Evolutionary conservation across 2,113 vertebrate species (phyloP).

Genomic region (Chiloscyllium plagiosum): DNA sequence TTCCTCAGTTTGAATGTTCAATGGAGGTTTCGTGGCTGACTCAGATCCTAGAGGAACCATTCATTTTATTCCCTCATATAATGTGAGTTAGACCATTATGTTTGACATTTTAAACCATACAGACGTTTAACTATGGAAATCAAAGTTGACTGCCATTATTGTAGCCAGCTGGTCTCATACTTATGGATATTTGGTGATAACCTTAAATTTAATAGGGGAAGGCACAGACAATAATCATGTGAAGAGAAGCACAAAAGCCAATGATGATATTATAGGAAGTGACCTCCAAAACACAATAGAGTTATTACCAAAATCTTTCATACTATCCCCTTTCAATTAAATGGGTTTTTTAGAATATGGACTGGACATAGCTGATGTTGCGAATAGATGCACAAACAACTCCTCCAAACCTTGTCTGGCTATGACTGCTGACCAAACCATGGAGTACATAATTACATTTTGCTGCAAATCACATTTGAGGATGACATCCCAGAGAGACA

Average conservation of each 20-base stretch:
- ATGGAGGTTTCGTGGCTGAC: background rate
- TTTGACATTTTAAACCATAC: conserved; percentile 16
- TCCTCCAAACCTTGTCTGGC: no score
- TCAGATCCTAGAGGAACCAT: background rate
- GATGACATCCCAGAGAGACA: no score
- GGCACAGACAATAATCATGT: background rate
- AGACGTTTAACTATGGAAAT: conserved; percentile 11
- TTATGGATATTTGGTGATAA: conserved; percentile 6
- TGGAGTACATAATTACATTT: no score
- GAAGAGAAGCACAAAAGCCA: background rate
- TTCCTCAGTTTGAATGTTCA: conserved; percentile 16
- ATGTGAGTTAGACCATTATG: conserved; percentile 18
- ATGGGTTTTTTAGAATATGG: no score
- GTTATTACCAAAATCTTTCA: background rate
- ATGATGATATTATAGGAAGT: background rate
- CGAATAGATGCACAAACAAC: no score
- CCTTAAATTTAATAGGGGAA: background rate
- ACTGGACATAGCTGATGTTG: no score
- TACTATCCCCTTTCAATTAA: background rate
- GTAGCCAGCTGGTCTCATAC: background rate
- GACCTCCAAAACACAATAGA: background rate
- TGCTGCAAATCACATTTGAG: no score
- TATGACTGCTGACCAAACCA: no score
- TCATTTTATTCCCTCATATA: background rate
- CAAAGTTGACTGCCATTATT: conserved; percentile 23